phyloP scores from a whole-genome alignment of 37 sponge, comb jelly and placozoan genomes.

The Ianthella basta region DNA sequence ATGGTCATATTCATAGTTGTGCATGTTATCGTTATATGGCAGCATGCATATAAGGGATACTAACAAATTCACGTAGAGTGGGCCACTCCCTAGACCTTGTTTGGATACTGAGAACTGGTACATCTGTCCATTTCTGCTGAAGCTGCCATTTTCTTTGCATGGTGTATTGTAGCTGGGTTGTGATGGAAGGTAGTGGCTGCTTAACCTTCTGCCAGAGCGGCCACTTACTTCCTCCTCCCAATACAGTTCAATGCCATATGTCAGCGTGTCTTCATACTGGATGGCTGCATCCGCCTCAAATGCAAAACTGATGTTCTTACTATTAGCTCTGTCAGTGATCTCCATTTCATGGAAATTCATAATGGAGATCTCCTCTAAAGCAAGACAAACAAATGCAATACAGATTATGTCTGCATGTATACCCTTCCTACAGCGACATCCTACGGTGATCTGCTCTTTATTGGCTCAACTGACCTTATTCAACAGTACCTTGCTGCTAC shows the following conservation, averaged over 20 bases:
- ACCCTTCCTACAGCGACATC: too few species aligned
- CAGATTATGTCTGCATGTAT: too few species aligned
- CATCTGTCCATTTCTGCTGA: background rate
- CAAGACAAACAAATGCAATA: too few species aligned
- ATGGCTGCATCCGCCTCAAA: background rate
- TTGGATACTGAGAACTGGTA: conserved; percentile 18
- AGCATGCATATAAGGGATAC: conserved; percentile 3
- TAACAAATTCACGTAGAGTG: background rate
- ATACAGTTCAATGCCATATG: background rate
- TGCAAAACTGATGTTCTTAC: background rate
- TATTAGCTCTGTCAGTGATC: background rate
- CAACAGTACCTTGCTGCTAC: too few species aligned
- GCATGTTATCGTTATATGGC: background rate
- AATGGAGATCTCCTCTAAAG: too few species aligned
- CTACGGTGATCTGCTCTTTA: too few species aligned
- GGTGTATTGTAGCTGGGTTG: background rate
- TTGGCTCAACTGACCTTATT: too few species aligned
- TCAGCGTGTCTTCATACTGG: background rate
- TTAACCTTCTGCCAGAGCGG: background rate
- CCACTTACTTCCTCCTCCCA: background rate
- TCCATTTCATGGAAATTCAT: too few species aligned
- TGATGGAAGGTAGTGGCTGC: too few species aligned
- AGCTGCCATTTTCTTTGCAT: background rate
- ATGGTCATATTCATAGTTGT: background rate
- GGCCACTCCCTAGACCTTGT: background rate